phyloP scores from a whole-genome alignment of 1,140 invertebrate species.

The Globodera rostochiensis region DNA sequence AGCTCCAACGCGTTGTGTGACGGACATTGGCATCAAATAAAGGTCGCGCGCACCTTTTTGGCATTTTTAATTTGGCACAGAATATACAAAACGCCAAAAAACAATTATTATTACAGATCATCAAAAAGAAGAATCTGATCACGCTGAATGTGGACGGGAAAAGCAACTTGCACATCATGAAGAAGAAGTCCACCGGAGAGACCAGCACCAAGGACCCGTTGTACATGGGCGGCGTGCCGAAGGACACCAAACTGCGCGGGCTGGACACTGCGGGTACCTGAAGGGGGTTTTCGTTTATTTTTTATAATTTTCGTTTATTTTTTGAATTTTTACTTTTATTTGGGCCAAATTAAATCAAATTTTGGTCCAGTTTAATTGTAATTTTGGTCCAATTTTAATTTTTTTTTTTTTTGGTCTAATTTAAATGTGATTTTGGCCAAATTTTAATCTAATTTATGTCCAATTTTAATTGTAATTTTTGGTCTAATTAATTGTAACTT shows the following conservation, averaged over 20 bases:
- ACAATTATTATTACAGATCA: constrained; percentile 71
- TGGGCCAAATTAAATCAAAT: too few species aligned
- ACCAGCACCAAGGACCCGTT: constrained; percentile 82
- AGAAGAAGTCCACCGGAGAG: constrained; percentile 74
- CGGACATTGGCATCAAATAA: constrained; percentile 88
- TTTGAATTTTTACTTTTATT: too few species aligned
- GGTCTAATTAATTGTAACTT: too few species aligned
- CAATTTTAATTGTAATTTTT: too few species aligned
- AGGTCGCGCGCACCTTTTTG: constrained; percentile 69
- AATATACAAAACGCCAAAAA: too few species aligned
- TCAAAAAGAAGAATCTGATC: constrained; percentile 81
- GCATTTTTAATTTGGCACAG: too few species aligned
- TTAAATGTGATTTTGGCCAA: too few species aligned
- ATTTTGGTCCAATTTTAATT: not conserved
- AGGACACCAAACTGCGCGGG: constrained; percentile 60
- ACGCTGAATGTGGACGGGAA: constrained; percentile 79
- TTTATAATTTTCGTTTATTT: too few species aligned
- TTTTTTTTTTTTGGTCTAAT: not conserved
- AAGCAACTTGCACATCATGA: constrained; percentile 73
- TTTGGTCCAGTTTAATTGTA: too few species aligned
- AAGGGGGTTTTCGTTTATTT: not conserved
- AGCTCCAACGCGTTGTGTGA: constrained; percentile 79
- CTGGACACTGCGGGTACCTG: constrained; percentile 50
- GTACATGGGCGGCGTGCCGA: constrained; percentile 83
- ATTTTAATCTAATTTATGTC: too few species aligned